Base-by-base conservation (phyloP, 2,113 vertebrate genomes). In the Sapayoa aenigma region DNA sequence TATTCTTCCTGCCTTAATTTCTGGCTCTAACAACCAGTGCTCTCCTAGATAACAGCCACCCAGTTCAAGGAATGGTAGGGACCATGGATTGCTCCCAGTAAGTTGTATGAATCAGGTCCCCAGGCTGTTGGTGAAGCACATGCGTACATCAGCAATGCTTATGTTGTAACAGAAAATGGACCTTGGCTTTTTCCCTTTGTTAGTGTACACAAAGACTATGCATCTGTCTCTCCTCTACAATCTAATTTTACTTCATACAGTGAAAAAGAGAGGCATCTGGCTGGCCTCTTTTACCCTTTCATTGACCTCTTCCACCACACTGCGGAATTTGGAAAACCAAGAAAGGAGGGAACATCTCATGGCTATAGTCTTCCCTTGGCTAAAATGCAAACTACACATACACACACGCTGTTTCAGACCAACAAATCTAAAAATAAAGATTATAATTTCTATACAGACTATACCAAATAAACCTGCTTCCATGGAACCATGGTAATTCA, bases 21-120 rank as follows among this genome's bases (percentile, higher is more conserved):
- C 10, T 9, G 24, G 23, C 44, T 90, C 65, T 65, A 52, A 63
- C 39, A 75, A 63, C 23, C 39, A 55, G 11, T 27, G 17, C 8
- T 90, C 55, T 74, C 28, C 25, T 52, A 69, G 12, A 5, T 30
- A 92, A 60, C 35, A 58, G 1, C 7, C 17, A 52, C 27, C 11
- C n/a, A 78, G 12, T 14, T 74, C 42, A 81, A 17, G 37, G 55
- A 53, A 77, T 35, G 6, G 31, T 31, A 68, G 5, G 24, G 81
- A 72, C 21, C 52, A 65, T 1, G 0, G 33, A 31, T 31, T 90
- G 53, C 37, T 80, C 27, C 47, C 62, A 42, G 1, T 0, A 35
- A 30, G 35, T 3, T 35, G 17, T 23, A 49, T 2, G 15, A 72
- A 37, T 7, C 24, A 88, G 14, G 31, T 66, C 11, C 25, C 16